phyloP scores from a whole-genome alignment of 2,797 vertebrate species.

The Pogonophryne albipinna region DNA sequence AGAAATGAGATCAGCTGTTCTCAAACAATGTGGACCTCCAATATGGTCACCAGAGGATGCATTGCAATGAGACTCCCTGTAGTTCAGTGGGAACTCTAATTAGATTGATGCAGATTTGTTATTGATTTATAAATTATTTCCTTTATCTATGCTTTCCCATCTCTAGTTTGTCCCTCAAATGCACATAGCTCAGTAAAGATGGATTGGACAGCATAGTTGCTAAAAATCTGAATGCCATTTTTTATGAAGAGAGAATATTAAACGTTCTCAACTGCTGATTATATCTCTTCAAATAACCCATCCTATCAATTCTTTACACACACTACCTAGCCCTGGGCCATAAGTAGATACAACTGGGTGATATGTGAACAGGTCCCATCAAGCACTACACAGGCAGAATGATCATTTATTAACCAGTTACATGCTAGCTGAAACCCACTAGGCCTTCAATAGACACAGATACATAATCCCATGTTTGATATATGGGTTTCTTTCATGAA shows the following conservation, averaged over 20 bases:
- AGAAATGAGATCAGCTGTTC: conserved; percentile 62
- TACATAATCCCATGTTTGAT: neutral
- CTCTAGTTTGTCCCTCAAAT: neutral
- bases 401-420: neutral
- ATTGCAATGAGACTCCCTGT: conserved; percentile 10
- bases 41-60: conserved; percentile 15
- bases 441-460: neutral
- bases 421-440: neutral
- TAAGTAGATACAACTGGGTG: neutral
- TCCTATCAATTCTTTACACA: neutral
- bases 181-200: neutral
- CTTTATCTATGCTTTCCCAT: neutral
- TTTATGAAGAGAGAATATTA: neutral
- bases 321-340: neutral
- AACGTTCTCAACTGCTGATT: no score
- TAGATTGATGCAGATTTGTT: neutral
- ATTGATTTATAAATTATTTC: neutral
- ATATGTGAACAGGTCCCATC: neutral
- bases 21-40: conserved; percentile 13
- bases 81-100: neutral
- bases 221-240: neutral
- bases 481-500: neutral
- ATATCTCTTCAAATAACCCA: neutral
- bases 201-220: neutral
- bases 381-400: neutral